phyloP scores from a whole-genome alignment of 2,113 vertebrate genomes.

The Nothobranchius furzeri region DNA sequence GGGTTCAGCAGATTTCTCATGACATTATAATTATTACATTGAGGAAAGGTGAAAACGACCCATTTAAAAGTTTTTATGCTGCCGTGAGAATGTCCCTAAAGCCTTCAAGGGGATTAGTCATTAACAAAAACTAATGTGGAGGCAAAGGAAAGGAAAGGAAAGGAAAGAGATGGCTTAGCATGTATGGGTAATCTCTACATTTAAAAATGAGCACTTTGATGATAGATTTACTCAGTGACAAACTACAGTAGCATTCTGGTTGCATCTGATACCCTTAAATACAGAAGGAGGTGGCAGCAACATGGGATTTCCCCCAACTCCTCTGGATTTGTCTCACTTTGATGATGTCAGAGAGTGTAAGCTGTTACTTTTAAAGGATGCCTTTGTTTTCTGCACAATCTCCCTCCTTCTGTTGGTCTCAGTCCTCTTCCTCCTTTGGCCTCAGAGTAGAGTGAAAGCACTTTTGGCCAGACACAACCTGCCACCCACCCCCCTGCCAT shows the following conservation, averaged over 20 bases:
- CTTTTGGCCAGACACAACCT: slow-evolving; percentile 26
- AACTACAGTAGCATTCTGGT: slow-evolving; percentile 9
- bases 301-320: slow-evolving; percentile 55
- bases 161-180: not conserved
- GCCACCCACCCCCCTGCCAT: not conserved
- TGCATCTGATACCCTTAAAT: slow-evolving; percentile 50
- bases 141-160: slow-evolving; percentile 5
- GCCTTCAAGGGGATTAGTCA: not conserved
- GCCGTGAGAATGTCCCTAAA: not conserved
- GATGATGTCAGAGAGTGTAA: slow-evolving; percentile 70
- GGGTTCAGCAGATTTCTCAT: too few relatives aligned
- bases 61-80: too few relatives aligned
- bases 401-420: slow-evolving; percentile 16
- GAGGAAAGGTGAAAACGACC: not conserved
- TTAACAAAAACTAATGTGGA: slow-evolving; percentile 11
- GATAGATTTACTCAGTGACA: slow-evolving; percentile 12
- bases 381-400: slow-evolving; percentile 51
- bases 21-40: not conserved
- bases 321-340: slow-evolving; percentile 61
- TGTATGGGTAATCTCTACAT: not conserved
- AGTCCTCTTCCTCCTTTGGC: slow-evolving; percentile 27
- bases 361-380: slow-evolving; percentile 58
- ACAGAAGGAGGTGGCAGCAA: slow-evolving; percentile 37
- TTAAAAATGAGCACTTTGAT: not conserved
- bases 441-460: slow-evolving; percentile 29